Evolutionary conservation across 2,797 vertebrate species (phyloP).

Genomic region (Leptodactylus fallax): DNA sequence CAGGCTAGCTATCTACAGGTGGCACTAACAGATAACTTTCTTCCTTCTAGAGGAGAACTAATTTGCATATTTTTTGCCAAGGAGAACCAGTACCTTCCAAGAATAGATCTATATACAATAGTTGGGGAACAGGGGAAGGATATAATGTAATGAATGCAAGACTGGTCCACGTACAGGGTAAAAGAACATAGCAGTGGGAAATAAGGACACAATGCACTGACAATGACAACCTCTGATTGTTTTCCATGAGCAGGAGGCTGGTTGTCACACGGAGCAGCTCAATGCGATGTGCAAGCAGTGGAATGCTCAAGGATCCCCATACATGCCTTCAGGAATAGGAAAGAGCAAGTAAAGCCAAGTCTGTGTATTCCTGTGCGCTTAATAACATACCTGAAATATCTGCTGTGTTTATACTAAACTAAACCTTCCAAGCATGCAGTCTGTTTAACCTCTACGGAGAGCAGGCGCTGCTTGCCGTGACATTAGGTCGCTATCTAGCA

Average conservation of each 20-base stretch:
- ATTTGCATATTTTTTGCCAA: too few species aligned
- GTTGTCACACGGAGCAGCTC: not conserved
- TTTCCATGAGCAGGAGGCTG: not conserved
- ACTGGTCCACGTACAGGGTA: not conserved
- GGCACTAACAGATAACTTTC: too few species aligned
- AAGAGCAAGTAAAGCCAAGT: slow-evolving; percentile 20
- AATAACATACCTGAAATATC: slow-evolving; percentile 36
- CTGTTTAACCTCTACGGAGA: not conserved
- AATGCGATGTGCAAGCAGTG: too few species aligned
- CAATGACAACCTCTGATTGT: not conserved
- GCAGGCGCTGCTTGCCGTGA: not conserved
- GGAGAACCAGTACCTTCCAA: too few species aligned
- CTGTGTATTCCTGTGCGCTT: slow-evolving; percentile 2
- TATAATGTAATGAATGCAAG: not conserved
- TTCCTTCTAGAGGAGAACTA: too few species aligned
- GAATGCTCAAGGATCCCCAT: not conserved
- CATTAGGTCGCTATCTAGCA: not conserved
- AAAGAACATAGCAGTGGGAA: too few species aligned
- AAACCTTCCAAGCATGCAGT: slow-evolving; percentile 14
- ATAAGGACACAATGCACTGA: not conserved
- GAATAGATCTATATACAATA: not conserved
- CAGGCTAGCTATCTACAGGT: too few species aligned
- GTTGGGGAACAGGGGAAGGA: not conserved
- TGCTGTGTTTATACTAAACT: slow-evolving; percentile 17
- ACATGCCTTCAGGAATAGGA: slow-evolving; percentile 28